phyloP scores from a whole-genome alignment of 2,113 vertebrate genomes.

The Hiodon alosoides region DNA sequence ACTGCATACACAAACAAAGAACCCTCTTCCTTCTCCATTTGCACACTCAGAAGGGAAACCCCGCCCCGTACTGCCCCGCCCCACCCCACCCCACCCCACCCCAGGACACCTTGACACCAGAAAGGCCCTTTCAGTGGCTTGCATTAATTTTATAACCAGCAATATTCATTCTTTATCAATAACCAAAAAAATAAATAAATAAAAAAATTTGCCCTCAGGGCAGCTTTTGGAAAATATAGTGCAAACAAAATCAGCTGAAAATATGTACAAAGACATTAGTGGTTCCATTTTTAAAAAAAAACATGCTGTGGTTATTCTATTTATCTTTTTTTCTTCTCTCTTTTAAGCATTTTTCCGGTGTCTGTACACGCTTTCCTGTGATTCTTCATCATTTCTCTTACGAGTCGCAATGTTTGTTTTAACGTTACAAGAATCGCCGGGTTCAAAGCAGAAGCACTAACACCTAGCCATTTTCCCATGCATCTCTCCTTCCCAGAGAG shows the following conservation, averaged over 20 bases:
- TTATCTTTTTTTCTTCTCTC: slow-evolving; percentile 28
- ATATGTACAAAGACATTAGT: slow-evolving; percentile 59
- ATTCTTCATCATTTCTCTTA: slow-evolving; percentile 31
- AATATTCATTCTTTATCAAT: slow-evolving; percentile 48
- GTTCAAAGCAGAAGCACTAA: slow-evolving; percentile 38
- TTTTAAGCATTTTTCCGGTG: slow-evolving; percentile 16
- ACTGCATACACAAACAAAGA: not conserved
- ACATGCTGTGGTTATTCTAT: slow-evolving; percentile 40
- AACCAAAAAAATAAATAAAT: slow-evolving; percentile 45
- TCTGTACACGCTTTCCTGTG: slow-evolving; percentile 30
- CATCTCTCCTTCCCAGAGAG: slow-evolving; percentile 38
- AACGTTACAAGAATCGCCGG: slow-evolving; percentile 36
- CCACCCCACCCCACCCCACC: not conserved
- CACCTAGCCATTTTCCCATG: slow-evolving; percentile 44
- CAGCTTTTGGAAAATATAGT: slow-evolving; percentile 56
- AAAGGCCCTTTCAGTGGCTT: slow-evolving; percentile 64
- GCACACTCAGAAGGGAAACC: slow-evolving; percentile 38
- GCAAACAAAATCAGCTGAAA: slow-evolving; percentile 65
- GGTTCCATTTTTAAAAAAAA: slow-evolving; percentile 46
- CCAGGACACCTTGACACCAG: not conserved
- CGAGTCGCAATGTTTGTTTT: slow-evolving; percentile 30
- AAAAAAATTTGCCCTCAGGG: slow-evolving; percentile 39
- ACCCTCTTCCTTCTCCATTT: slow-evolving; percentile 25
- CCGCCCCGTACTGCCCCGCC: slow-evolving; percentile 13
- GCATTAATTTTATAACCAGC: slow-evolving; percentile 55